These are phyloP conservation scores for Tyrophagus putrescentiae DNA, from an alignment of 1,140 invertebrate species.

Conservation along the genomic window DNA sequence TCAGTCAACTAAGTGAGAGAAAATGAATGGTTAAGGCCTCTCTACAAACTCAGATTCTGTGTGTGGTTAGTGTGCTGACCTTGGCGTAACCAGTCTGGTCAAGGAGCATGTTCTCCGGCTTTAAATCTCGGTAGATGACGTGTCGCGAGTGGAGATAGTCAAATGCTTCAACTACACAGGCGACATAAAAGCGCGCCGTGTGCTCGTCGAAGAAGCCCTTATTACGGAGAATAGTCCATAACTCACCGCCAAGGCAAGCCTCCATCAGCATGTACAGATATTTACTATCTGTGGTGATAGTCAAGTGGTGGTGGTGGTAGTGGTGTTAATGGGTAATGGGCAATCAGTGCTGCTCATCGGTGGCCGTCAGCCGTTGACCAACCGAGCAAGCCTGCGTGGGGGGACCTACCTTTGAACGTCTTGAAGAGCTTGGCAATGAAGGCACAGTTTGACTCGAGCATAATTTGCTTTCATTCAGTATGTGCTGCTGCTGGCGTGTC, in stretches of 20 bases:
- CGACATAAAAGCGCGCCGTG: constrained; percentile 70
- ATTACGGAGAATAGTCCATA: constrained; percentile 79
- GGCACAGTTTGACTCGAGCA: constrained; percentile 89
- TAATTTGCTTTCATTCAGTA: constrained; percentile 97
- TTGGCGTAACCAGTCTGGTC: constrained; percentile 75
- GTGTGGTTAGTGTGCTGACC: no score
- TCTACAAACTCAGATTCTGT: no score
- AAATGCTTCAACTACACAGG: constrained; percentile 78
- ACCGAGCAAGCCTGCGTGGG: no score
- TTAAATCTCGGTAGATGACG: constrained; percentile 83
- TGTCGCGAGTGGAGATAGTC: constrained; percentile 70
- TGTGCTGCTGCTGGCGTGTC: constrained; percentile 94
- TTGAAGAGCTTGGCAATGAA: constrained; percentile 92
- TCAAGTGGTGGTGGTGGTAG: no score
- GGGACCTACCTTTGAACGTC: constrained; percentile 69
- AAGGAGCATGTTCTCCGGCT: constrained; percentile 72
- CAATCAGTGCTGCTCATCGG: no score
- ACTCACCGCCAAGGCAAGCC: constrained; percentile 72
- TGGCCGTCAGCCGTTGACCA: no score
- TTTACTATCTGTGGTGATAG: constrained; percentile 14
- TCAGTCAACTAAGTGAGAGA: no score
- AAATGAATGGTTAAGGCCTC: no score
- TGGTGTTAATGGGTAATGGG: no score
- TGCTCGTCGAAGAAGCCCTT: constrained; percentile 64
- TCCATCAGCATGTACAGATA: constrained; percentile 93